Evolutionary conservation across 2,113 vertebrate genomes (phyloP), one percentile per base, ranked within the genome.

Genomic region (Halichoeres trimaculatus): DNA sequence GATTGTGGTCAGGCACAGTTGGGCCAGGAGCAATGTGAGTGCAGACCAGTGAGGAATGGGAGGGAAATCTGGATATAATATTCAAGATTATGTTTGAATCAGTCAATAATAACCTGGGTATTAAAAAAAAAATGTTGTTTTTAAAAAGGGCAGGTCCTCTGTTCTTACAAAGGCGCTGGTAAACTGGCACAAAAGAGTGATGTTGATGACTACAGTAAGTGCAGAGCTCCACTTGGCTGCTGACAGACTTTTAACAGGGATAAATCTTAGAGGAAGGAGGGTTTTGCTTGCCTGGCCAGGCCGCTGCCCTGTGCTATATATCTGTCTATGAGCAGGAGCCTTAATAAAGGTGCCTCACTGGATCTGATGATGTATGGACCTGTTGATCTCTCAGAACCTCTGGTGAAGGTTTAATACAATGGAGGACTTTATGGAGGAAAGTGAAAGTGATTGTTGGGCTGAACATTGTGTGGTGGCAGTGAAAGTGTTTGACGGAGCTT

Each of bases 341-440:
- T 24, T 45, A 60, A 41, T 41, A 41, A 35, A 63, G 19, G 13
- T 63, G 62, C n/a, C 24, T 43, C 36, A 58, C 54, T 41, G 20
- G 35, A 56, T 19, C 19, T 41, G 22, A 65, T 6, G 0, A 62
- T 34, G 20, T 24, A 74, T 65, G 19, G 30, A 22, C 50, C 47
- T 51, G 50, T 53, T 30, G 58, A 52, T 62, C 12, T 76, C 71
- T 85, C 6, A 77, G 58, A 26, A 10, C 69, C 38, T 13, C 36
- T 38, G 43, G 45, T 75, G 10, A 78, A 68, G 68, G n/a, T 81
- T 76, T 72, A 58, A 81, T 58, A 35, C 11, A 13, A 38, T 7
- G 16, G 51, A 30, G 53, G 26, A 55, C 43, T 54, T 13, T 38
- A 52, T 41, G 43, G 20, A 14, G 24, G 64, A 35, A 59, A 45